phyloP scores from a whole-genome alignment of 2,888 invertebrate species.

The Cistogaster globosa region DNA sequence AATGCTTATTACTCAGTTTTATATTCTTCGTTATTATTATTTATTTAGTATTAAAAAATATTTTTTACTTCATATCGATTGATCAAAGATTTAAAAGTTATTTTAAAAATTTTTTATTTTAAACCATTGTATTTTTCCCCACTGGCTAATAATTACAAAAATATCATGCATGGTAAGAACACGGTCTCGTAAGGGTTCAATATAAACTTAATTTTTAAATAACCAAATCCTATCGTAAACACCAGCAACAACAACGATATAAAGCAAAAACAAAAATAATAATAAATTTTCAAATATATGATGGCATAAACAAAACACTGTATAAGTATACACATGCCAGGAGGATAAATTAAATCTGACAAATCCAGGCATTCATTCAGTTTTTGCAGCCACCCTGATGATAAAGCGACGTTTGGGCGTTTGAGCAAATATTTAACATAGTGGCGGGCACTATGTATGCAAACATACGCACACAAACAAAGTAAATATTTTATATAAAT shows the following conservation, averaged over 20 bases:
- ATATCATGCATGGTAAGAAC: too few species aligned
- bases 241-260: slow-evolving; percentile 2
- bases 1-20: too few species aligned
- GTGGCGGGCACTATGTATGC: neutral
- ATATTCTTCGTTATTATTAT: too few species aligned
- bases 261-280: neutral
- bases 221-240: slow-evolving; percentile 51
- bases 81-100: too few species aligned
- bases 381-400: slow-evolving; percentile 30
- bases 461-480: neutral
- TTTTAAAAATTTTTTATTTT: too few species aligned
- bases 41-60: too few species aligned
- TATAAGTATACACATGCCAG: slow-evolving; percentile 26
- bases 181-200: neutral
- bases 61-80: too few species aligned
- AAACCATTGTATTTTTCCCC: too few species aligned
- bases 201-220: slow-evolving; percentile 36
- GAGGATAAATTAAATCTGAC: slow-evolving; percentile 23
- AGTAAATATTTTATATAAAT: slow-evolving; percentile 41
- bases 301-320: slow-evolving; percentile 35
- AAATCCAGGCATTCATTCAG: slow-evolving; percentile 14
- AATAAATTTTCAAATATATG: slow-evolving; percentile 26
- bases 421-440: slow-evolving; percentile 12
- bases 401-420: slow-evolving; percentile 31
- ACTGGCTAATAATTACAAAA: too few species aligned